A percentile compares a stretch with the other conserved stretches of the same genome.
phyloP scores from a whole-genome alignment of 2,888 invertebrate genomes.

The Aplocera efformata region DNA sequence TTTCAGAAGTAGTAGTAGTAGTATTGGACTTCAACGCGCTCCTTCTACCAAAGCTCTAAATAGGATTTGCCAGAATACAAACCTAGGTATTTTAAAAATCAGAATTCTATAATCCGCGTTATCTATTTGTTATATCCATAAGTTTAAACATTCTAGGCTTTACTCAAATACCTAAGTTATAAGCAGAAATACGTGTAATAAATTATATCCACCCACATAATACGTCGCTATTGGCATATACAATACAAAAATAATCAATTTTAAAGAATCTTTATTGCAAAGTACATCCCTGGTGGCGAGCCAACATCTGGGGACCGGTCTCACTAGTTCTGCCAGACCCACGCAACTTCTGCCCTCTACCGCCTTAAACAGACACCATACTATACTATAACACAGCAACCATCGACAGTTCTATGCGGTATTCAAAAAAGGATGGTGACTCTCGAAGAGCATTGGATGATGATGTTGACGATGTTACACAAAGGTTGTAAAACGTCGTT shows the following conservation, averaged over 20 bases:
- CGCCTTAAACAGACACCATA: slow-evolving; percentile 35
- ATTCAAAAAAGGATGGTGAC: background rate
- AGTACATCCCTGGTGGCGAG: slow-evolving; percentile 54
- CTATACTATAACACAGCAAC: slow-evolving; percentile 8
- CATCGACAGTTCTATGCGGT: slow-evolving; percentile 20
- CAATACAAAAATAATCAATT: slow-evolving; percentile 7
- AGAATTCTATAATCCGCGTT: too few species aligned
- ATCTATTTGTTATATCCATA: too few species aligned
- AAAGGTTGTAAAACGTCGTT: slow-evolving; percentile 23
- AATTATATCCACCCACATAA: slow-evolving; percentile 7
- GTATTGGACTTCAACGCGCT: too few species aligned
- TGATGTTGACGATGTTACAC: slow-evolving; percentile 1
- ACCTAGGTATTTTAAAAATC: too few species aligned
- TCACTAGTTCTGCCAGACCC: slow-evolving; percentile 68
- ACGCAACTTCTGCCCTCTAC: slow-evolving; percentile 59
- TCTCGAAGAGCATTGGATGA: slow-evolving; percentile 28
- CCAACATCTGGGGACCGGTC: slow-evolving; percentile 75
- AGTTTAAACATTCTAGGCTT: too few species aligned
- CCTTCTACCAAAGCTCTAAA: too few species aligned
- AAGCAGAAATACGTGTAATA: slow-evolving; percentile 7
- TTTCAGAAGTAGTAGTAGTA: too few species aligned
- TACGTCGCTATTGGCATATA: slow-evolving; percentile 13
- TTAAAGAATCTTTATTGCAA: slow-evolving; percentile 31
- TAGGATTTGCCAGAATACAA: too few species aligned
- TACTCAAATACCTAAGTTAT: too few species aligned